Evolutionary conservation across 2,113 vertebrate species (phyloP).

Genomic region (Hypocryptadius cinnamomeus): DNA sequence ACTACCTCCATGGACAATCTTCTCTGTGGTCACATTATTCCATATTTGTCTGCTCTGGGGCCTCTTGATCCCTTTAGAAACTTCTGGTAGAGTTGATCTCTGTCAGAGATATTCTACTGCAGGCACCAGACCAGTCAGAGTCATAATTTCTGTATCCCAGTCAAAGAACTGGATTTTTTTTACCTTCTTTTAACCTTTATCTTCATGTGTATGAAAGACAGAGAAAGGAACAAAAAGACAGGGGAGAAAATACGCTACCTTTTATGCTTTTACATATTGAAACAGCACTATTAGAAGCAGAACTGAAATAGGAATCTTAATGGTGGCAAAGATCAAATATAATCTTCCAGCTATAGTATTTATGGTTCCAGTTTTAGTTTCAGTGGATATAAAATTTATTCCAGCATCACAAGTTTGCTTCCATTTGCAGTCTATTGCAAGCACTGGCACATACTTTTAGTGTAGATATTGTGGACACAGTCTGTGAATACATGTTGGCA

Average conservation of each 20-base stretch:
- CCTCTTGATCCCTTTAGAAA: background rate
- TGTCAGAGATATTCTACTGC: background rate
- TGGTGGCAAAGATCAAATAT: slow-evolving; percentile 55
- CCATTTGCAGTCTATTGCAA: slow-evolving; percentile 51
- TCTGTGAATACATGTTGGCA: slow-evolving; percentile 15
- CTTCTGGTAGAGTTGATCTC: background rate
- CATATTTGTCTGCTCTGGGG: background rate
- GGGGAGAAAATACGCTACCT: background rate
- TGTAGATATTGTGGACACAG: slow-evolving; percentile 8
- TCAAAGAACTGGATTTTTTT: background rate
- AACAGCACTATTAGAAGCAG: slow-evolving; percentile 14
- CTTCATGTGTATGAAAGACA: background rate
- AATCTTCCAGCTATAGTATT: slow-evolving; percentile 53
- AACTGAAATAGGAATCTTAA: slow-evolving; percentile 37
- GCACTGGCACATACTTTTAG: background rate
- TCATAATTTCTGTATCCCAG: background rate
- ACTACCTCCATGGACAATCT: background rate
- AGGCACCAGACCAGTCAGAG: background rate
- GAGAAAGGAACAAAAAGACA: background rate
- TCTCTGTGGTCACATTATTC: background rate
- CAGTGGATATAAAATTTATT: slow-evolving; percentile 38
- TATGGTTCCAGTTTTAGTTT: slow-evolving; percentile 55
- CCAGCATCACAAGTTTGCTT: slow-evolving; percentile 44
- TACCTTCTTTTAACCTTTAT: background rate
- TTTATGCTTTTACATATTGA: background rate